phyloP scores from a whole-genome alignment of 2,113 vertebrate species.

The Apus apus region DNA sequence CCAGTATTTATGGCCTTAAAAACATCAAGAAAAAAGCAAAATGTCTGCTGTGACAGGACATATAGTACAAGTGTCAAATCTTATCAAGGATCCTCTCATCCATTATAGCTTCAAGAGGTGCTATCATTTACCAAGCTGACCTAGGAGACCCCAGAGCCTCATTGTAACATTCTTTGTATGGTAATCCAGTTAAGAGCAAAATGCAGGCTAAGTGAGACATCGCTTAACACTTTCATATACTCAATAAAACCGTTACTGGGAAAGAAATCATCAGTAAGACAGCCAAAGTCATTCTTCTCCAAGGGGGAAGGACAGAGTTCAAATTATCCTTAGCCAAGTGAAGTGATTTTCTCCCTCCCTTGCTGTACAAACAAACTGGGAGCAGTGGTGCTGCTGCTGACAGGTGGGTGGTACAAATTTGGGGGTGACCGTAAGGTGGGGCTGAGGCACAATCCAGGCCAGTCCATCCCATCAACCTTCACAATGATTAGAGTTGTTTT shows the following conservation, averaged over 20 bases:
- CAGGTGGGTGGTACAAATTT: background rate
- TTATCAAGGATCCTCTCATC: constrained; percentile 67
- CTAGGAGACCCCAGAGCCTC: background rate
- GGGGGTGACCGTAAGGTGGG: background rate
- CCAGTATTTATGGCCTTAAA: constrained; percentile 62
- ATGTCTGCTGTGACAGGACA: constrained; percentile 54
- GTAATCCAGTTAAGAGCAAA: constrained; percentile 42
- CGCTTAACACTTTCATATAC: constrained; percentile 11
- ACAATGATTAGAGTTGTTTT: background rate
- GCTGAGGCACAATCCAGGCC: background rate
- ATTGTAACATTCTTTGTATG: constrained; percentile 32
- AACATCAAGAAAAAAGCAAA: constrained; percentile 61
- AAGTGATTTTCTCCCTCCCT: background rate
- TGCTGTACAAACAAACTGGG: background rate
- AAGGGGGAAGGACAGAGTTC: background rate
- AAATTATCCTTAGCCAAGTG: background rate
- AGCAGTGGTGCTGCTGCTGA: background rate
- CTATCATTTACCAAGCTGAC: constrained; percentile 62
- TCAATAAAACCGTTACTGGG: background rate
- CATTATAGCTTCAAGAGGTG: constrained; percentile 59
- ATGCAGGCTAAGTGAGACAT: background rate
- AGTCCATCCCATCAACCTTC: background rate
- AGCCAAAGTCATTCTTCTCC: background rate
- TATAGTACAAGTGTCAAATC: constrained; percentile 61
- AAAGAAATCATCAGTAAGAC: background rate